Percentiles rank a stretch among this genome's conserved stretches.
Conservation (phyloP, 1,140 invertebrate genomes). For the Pissodes strobi region DNA sequence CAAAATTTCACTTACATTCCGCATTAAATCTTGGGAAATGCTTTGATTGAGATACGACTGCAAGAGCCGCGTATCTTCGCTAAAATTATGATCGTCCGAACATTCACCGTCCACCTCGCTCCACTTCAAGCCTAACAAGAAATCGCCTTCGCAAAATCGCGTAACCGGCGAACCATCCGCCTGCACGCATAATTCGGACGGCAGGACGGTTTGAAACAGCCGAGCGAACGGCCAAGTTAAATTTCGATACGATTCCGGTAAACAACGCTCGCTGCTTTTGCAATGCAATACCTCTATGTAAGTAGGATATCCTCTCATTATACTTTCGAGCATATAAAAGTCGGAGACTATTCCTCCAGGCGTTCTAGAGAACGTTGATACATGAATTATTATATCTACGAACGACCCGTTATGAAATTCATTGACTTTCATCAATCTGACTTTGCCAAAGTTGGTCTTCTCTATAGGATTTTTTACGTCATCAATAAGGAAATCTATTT, state of each 20-base stretch:
- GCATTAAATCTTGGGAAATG: conserved; percentile 54
- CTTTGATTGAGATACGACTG: conserved; percentile 40
- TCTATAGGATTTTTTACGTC: conserved; percentile 1
- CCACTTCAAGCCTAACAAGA: conserved; percentile 57
- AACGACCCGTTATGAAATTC: conserved; percentile 35
- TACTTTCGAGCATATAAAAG: conserved; percentile 6
- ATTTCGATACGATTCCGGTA: conserved; percentile 27
- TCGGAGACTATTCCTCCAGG: conserved; percentile 30
- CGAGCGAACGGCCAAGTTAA: conserved; percentile 52
- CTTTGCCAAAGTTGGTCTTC: conserved; percentile 12
- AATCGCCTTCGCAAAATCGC: conserved; percentile 57
- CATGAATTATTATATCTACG: conserved; percentile 44
- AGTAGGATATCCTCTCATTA: conserved; percentile 12
- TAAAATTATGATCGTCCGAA: conserved; percentile 54
- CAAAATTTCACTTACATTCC: conserved; percentile 26
- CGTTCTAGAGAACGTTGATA: conserved; percentile 39
- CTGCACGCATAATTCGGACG: conserved; percentile 59
- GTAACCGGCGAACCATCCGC: conserved; percentile 58
- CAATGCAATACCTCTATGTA: conserved; percentile 38
- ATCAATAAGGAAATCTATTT: conserved; percentile 1
- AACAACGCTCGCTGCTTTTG: conserved; percentile 38
- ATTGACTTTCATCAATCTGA: conserved; percentile 41
- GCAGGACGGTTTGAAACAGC: conserved; percentile 53
- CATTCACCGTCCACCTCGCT: conserved; percentile 50
- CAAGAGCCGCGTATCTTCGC: conserved; percentile 48